Base-by-base conservation (phyloP, 1,140 invertebrate species). In the Heliconius hermathena region DNA sequence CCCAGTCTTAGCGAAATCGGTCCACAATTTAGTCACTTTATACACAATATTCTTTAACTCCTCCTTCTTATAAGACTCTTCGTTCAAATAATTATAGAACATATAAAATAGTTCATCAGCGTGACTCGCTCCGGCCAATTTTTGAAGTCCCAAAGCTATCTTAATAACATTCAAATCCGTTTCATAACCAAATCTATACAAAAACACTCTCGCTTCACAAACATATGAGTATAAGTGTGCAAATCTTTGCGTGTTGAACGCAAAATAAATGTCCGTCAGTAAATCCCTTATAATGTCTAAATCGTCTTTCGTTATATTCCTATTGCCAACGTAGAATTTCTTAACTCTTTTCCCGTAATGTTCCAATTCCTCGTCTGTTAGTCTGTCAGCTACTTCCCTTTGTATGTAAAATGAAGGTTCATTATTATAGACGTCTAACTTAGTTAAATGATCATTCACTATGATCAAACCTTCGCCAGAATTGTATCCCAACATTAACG, bases 61-160 rank as follows among this genome's bases (percentile, higher is more conserved):
- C 20, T 87, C 78, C 16, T 89, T 85, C 71, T 87, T 84, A 29
- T 92, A 90, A 16, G 89, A 83, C n/a, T 84, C 76, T 33, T 79
- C 84, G 6, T 91, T 92, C 41, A 95, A 82, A 85, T 91, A 87
- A 49, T 91, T 95, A 78, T 95, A 93, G 84, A 96, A 96, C 36
- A 96, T 84, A 87, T 96, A 96, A 78, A 95, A 95, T 8, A 96
- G 78, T 80, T 97, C 96, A 80, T 97, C 96, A 2, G 95, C 95
- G 80, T 97, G 96, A 80, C 94, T 94, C 4, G 93, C 93, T 29
- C 96, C 95, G 85, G 92, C 85, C 66, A 95, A 83, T 52, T 89
- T 73, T 20, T 71, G 54, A 13, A 81, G 73, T 96, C 74, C 70
- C 33, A 82, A 78, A 11, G 81, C 76, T 18, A 80, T 86, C 79